phyloP scores from a whole-genome alignment of 1,140 invertebrate species.

The Plodia interpunctella region DNA sequence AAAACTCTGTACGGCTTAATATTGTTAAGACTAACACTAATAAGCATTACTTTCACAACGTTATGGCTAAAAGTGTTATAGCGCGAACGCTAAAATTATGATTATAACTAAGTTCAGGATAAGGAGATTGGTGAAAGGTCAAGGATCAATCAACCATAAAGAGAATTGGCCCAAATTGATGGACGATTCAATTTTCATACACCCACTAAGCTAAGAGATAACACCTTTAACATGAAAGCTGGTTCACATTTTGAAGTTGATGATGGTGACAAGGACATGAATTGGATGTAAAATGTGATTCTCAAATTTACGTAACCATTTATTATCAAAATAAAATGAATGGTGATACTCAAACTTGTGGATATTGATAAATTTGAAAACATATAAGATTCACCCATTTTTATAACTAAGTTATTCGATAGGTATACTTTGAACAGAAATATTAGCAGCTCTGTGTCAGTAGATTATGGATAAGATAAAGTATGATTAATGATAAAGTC shows the following conservation, averaged over 20 bases:
- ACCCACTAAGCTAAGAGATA: conserved; percentile 40
- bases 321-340: background rate
- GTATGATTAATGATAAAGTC: background rate
- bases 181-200: conserved; percentile 33
- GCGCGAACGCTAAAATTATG: background rate
- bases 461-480: background rate
- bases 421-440: background rate
- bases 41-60: too few relatives aligned
- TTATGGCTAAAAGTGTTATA: background rate
- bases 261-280: background rate
- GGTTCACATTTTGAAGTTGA: too few relatives aligned
- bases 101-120: background rate
- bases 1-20: conserved; percentile 65
- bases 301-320: background rate
- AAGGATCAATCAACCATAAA: conserved; percentile 52
- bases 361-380: background rate
- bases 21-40: too few relatives aligned
- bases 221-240: conserved; percentile 35
- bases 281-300: background rate
- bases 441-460: background rate
- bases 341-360: background rate
- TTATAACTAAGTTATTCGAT: background rate
- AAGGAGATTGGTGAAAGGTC: conserved; percentile 12
- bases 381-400: background rate
- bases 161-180: conserved; percentile 68